Evolutionary conservation across 1,140 invertebrate genomes (phyloP), one percentile per base, ranked within the genome.

Genomic region (Drosophila nebulosa): DNA sequence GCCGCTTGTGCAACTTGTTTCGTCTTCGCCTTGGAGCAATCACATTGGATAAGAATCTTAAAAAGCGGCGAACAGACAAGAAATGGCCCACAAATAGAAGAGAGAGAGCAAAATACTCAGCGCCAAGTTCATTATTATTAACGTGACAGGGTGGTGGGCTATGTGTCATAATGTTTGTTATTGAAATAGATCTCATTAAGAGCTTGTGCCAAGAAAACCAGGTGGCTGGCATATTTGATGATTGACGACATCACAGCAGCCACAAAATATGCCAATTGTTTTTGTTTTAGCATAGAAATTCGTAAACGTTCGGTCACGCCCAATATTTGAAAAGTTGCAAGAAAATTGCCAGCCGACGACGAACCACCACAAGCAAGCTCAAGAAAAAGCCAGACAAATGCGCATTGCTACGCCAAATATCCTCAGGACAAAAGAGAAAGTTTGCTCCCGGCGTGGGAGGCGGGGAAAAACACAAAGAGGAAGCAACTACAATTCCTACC

Each of bases 161-260:
- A 75, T 75, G 65, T 67, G 70, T 69, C 62, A 79, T 75, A 76
- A 76, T 72, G 60, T 78, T 81, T 74, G 62, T 51, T 81, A 84
- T 83, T 79, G 70, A 84, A 84, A 78, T 78, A 69, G 65, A 63
- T 51, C 78, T 50, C 74, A 14, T 53, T 18, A 42, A 39, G 39
- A 58, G 52, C 72, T 63, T 63, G 72, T 63, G 72, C 71, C 70
- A 59, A 67, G 62, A 63, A 71, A 52, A 59, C 50, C 80, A 86
- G 80, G 80, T 85, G 80, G 66, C 36, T 74, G 56, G 58, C 65
- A 76, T 76, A 76, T 39, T 78, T 86, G 66, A 81, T 88, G 69
- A 39, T 42, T 85, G 80, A 85, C 78, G 81, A 78, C 74, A 85
- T 42, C 16, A 42, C 36, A 14, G 36, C 52, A 32, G 14, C 14